Base-by-base conservation (phyloP, 2,113 vertebrate genomes). In the Lonchura striata region DNA sequence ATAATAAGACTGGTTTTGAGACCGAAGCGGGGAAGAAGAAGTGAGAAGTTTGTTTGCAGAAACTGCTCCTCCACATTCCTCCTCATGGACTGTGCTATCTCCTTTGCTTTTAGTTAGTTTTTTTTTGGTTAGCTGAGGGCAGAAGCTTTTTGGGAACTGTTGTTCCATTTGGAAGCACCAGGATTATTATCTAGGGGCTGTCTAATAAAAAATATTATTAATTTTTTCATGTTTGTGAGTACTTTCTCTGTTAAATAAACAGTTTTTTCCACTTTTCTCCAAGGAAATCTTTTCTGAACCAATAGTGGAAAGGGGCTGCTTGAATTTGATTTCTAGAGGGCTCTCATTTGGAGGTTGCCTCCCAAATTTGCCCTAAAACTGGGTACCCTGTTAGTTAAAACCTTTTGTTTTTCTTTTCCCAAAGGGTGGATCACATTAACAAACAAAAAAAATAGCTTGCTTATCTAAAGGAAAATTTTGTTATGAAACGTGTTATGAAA, bases 31-130 rank as follows among this genome's bases (percentile, higher is more conserved):
- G 41, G 14, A 11, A 28, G 15, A 35, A 46, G 19, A 46, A 75
- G 3, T 0, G 0, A 1, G 0, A 17, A 44, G 12, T 37, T 35
- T 35, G 24, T 57, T 35, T 46, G 8, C 18, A 59, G 54, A 46
- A 28, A 17, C 27, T 35, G 2, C 23, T 20, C 53, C 24, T 11
- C 71, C 1, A 0, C 71, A 35, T 59, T 75, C 42, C 53, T 57
- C 35, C 18, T 46, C 46, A 11, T 1, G 2, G n/a, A 15, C 7
- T 22, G 13, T 27, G 15, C 3, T 46, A 4, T 47, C 31, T 56
- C 23, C 22, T 27, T 27, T 24, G 13, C 18, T 28, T 74, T 74
- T 21, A 12, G 13, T 44, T 15, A 4, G 11, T 23, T 22, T 37
- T 15, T 23, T 53, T 42, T 31, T 23, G 10, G 19, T 18, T 59